These are phyloP conservation scores for Cremastobaeus sp. DNA, from an alignment of 2,888 invertebrate genomes.

Conservation along the genomic window DNA sequence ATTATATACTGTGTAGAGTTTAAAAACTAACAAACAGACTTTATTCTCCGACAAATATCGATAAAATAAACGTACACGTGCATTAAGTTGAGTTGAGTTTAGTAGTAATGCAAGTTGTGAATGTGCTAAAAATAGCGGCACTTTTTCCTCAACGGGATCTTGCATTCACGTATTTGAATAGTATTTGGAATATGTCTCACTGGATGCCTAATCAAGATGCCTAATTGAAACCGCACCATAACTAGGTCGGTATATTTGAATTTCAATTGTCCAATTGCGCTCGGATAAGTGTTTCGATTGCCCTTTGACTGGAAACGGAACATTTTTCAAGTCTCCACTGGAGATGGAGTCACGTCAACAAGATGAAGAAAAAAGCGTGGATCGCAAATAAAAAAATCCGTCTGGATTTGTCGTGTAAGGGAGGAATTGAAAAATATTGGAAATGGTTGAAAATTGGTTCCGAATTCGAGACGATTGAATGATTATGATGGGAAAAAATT, in stretches of 20 bases:
- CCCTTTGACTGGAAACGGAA: not conserved
- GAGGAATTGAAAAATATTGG: no score
- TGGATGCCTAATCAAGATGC: conserved; percentile 36
- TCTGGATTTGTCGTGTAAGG: no score
- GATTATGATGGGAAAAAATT: no score
- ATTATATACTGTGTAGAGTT: not conserved
- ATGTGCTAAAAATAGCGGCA: conserved; percentile 27
- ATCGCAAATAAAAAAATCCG: no score
- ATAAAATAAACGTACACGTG: conserved; percentile 4
- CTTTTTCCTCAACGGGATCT: conserved; percentile 25
- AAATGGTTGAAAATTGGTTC: no score
- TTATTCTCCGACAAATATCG: conserved; percentile 4
- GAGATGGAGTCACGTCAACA: no score
- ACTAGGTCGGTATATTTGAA: conserved; percentile 39
- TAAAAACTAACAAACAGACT: not conserved
- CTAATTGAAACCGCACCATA: conserved; percentile 26
- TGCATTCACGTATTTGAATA: conserved; percentile 21
- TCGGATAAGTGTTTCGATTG: not conserved
- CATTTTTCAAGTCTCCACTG: no score
- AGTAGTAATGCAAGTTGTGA: conserved; percentile 2
- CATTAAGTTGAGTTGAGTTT: no score
- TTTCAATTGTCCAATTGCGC: conserved; percentile 7
- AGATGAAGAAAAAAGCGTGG: no score
- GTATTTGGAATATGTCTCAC: conserved; percentile 40
- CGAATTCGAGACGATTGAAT: no score